A percentile compares a stretch with the other conserved stretches of the same genome.
These are phyloP conservation scores for Aricia agestis DNA, from an alignment of 1,140 invertebrate genomes.

Conservation along the genomic window DNA sequence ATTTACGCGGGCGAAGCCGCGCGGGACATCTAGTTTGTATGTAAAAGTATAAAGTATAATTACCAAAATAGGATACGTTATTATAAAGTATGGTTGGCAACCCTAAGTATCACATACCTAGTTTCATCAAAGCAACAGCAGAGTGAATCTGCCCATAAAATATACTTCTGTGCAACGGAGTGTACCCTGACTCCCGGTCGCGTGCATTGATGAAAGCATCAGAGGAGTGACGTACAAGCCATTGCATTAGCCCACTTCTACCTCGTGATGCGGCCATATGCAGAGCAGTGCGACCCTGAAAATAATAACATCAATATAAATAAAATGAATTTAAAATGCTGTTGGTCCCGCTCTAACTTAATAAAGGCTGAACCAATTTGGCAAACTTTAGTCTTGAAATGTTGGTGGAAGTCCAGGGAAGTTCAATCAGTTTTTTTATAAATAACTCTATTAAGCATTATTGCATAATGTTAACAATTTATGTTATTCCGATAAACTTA, in stretches of 20 bases:
- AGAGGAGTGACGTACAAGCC: constrained; percentile 78
- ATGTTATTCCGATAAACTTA: not conserved
- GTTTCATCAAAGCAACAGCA: constrained; percentile 80
- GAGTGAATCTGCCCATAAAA: constrained; percentile 85
- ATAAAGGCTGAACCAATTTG: too few relatives aligned
- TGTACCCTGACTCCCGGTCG: constrained; percentile 85
- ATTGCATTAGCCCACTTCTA: constrained; percentile 78
- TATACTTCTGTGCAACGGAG: constrained; percentile 83
- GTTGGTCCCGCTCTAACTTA: too few relatives aligned
- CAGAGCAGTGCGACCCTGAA: constrained; percentile 79
- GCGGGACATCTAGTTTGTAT: too few relatives aligned
- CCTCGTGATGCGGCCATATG: constrained; percentile 84
- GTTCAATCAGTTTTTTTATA: too few relatives aligned
- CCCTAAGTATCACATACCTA: constrained; percentile 52
- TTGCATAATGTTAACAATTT: constrained; percentile 10
- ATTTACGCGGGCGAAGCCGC: too few relatives aligned
- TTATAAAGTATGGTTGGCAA: too few relatives aligned
- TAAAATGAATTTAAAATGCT: too few relatives aligned
- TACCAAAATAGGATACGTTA: too few relatives aligned
- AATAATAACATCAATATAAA: not conserved
- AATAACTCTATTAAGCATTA: not conserved
- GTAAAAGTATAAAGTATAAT: too few relatives aligned
- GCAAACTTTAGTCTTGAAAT: too few relatives aligned
- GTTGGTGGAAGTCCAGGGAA: too few relatives aligned
- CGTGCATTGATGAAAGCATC: constrained; percentile 78